Percentiles rank a stretch among this genome's conserved stretches.
Conservation (phyloP, 2,888 invertebrate genomes). For the Leptodirus hochenwartii region DNA sequence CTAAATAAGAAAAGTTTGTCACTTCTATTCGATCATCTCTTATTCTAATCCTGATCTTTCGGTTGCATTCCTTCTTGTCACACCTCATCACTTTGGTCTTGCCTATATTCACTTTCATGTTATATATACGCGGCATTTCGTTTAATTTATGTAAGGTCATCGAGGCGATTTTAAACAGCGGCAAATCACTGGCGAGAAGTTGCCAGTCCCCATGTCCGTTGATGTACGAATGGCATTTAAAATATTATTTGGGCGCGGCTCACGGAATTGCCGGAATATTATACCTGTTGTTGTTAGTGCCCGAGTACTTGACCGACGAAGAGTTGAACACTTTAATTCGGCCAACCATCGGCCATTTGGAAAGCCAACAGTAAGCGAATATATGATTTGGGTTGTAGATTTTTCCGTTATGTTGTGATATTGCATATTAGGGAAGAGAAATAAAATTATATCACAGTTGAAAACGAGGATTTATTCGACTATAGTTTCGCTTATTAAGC, state of each 20-base stretch:
- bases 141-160: constrained; percentile 35
- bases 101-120: too few species aligned
- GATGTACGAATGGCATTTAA: constrained; percentile 76
- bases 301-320: constrained; percentile 32
- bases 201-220: constrained; percentile 42
- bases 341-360: constrained; percentile 46
- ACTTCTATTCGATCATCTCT: too few species aligned
- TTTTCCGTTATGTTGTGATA: too few species aligned
- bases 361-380: constrained; percentile 28
- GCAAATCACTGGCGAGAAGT: constrained; percentile 29
- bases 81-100: too few species aligned
- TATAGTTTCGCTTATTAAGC: too few species aligned
- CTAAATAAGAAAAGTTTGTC: too few species aligned
- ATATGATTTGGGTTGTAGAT: constrained; percentile 11
- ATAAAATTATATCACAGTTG: too few species aligned
- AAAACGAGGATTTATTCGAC: too few species aligned
- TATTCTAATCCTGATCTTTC: too few species aligned
- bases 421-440: too few species aligned
- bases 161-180: constrained; percentile 25
- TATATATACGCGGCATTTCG: too few species aligned
- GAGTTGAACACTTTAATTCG: constrained; percentile 39
- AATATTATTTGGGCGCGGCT: constrained; percentile 74
- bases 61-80: too few species aligned
- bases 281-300: constrained; percentile 61
- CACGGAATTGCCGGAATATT: constrained; percentile 78